Percentiles rank a stretch among this genome's conserved stretches.
Evolutionary conservation across 35 echinoderm and acorn worm genomes (phyloP).

Genomic region (Chiridota heheva): DNA sequence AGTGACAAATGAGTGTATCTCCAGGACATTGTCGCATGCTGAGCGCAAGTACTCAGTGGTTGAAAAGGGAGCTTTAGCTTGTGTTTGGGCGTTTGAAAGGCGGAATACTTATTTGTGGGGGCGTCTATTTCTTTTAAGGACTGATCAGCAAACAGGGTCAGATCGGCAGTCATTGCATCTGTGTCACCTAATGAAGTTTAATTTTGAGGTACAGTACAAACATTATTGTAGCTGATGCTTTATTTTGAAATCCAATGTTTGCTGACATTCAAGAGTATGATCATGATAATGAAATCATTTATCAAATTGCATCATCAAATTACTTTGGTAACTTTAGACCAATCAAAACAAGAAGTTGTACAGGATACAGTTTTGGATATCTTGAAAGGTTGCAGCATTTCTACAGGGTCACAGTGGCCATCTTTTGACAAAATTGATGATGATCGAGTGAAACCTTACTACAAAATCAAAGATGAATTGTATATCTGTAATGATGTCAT

Average conservation of each 20-base stretch:
- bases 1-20: slow-evolving; percentile 43
- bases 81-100: slow-evolving; percentile 58
- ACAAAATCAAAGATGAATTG: slow-evolving; percentile 44
- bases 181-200: slow-evolving; percentile 22
- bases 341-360: not conserved
- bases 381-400: not conserved
- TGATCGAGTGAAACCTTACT: not conserved
- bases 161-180: slow-evolving; percentile 44
- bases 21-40: slow-evolving; percentile 41
- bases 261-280: slow-evolving; percentile 9
- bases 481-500: slow-evolving; percentile 35
- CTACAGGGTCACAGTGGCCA: not conserved
- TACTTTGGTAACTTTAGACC: not conserved
- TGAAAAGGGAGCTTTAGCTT: slow-evolving; percentile 66
- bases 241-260: slow-evolving; percentile 6
- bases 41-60: slow-evolving; percentile 55
- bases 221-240: slow-evolving; percentile 28
- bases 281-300: slow-evolving; percentile 9
- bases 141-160: slow-evolving; percentile 29
- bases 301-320: slow-evolving; percentile 26
- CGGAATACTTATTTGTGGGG: slow-evolving; percentile 58
- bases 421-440: not conserved
- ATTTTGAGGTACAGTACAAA: slow-evolving; percentile 27
- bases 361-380: not conserved
- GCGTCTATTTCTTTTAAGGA: slow-evolving; percentile 37